Percentiles rank a stretch among this genome's conserved stretches.
phyloP scores from a whole-genome alignment of 2,113 vertebrate species.

The Rallus limicola region DNA sequence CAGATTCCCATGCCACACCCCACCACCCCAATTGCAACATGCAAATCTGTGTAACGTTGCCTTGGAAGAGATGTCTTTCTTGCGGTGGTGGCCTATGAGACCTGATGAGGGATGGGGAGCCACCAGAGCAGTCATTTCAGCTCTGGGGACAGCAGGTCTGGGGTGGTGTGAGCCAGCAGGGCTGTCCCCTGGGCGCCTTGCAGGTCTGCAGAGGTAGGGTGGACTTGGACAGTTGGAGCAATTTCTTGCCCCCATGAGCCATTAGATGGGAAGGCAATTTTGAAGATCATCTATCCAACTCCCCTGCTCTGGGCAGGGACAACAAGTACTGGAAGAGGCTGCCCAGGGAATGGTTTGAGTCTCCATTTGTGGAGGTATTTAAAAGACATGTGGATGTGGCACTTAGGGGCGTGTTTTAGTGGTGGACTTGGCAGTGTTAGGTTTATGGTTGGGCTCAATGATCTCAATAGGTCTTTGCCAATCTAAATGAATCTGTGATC shows the following conservation, averaged over 20 bases:
- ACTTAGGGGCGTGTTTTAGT: neutral
- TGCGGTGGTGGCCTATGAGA: neutral
- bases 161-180: neutral
- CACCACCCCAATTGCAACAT: accelerated
- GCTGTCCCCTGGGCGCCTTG: accelerated
- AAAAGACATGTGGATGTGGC: accelerated
- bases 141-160: neutral
- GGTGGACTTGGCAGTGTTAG: neutral
- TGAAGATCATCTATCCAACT: neutral
- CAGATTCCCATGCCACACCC: neutral
- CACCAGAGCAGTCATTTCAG: neutral
- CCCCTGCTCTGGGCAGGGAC: neutral
- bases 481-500: neutral
- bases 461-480: neutral
- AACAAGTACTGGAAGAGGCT: neutral
- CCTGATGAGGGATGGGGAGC: neutral
- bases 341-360: neutral
- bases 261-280: neutral
- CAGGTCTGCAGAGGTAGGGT: neutral
- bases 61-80: accelerated
- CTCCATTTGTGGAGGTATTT: neutral
- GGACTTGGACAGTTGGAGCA: neutral
- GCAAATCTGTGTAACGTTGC: no score
- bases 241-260: accelerated
- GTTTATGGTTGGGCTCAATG: neutral